Percentiles rank a stretch among this genome's conserved stretches.
These are phyloP conservation scores for Xenentodon cancila DNA, from an alignment of 2,797 vertebrate genomes.

Conservation along the genomic window DNA sequence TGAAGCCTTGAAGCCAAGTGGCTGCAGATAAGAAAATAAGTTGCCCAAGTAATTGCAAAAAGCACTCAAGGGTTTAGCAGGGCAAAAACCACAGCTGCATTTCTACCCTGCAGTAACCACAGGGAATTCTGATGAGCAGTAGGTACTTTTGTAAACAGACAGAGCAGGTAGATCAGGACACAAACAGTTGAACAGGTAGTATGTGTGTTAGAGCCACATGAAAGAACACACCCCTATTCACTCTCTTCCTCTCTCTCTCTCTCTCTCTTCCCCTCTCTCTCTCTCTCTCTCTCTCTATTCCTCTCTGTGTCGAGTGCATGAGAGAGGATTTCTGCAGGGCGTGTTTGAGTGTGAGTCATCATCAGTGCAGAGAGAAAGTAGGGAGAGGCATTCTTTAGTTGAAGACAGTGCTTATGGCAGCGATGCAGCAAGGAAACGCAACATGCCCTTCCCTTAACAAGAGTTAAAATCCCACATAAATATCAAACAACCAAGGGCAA, in stretches of 20 bases:
- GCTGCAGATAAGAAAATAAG: constrained; percentile 33
- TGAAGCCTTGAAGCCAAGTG: constrained; percentile 11
- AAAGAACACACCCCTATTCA: constrained; percentile 37
- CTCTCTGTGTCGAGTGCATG: constrained; percentile 59
- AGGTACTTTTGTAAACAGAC: constrained; percentile 52
- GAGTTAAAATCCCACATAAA: constrained; percentile 27
- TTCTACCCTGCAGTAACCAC: constrained; percentile 30
- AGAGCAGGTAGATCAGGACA: constrained; percentile 53
- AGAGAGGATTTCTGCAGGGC: constrained; percentile 78
- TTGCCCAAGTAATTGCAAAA: constrained; percentile 39
- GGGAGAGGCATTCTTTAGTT: constrained; percentile 78
- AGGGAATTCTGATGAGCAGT: constrained; percentile 57
- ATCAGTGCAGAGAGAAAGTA: constrained; percentile 70
- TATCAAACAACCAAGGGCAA: constrained; percentile 22
- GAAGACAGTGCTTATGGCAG: constrained; percentile 65
- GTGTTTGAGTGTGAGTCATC: constrained; percentile 84
- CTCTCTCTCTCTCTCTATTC: background rate
- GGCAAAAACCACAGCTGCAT: constrained; percentile 45
- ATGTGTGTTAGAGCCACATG: constrained; percentile 43
- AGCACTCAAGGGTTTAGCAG: constrained; percentile 28
- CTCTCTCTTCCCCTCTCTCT: no score
- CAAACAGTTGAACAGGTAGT: constrained; percentile 55
- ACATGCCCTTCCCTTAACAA: constrained; percentile 24
- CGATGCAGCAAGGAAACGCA: constrained; percentile 69
- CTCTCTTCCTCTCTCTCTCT: no score